These are phyloP conservation scores for Thera obeliscata DNA, from an alignment of 2,888 invertebrate genomes.

Conservation along the genomic window DNA sequence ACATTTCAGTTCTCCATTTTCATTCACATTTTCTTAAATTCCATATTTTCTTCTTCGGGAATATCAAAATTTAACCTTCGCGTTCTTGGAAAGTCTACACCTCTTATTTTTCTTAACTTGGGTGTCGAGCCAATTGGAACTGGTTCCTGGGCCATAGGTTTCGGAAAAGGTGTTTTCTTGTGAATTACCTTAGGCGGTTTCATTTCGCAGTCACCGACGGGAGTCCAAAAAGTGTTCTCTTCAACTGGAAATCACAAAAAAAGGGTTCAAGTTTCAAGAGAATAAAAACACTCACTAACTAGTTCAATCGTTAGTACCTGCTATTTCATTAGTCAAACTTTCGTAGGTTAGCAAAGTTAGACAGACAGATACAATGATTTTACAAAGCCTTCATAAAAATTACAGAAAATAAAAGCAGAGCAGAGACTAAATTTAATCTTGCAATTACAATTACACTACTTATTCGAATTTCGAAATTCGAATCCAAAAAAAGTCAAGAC, in stretches of 20 bases:
- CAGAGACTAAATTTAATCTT: too few relatives aligned
- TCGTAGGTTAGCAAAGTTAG: too few relatives aligned
- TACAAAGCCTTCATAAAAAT: too few relatives aligned
- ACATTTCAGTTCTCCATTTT: too few relatives aligned
- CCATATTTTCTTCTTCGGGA: constrained; percentile 41
- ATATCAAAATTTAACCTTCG: constrained; percentile 48
- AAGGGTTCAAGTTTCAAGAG: background rate
- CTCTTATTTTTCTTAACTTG: constrained; percentile 35
- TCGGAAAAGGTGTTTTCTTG: constrained; percentile 38
- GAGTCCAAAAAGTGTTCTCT: constrained; percentile 31
- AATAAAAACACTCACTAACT: background rate
- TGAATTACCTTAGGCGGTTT: constrained; percentile 4
- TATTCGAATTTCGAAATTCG: background rate
- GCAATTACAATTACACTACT: too few relatives aligned
- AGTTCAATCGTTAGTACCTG: too few relatives aligned
- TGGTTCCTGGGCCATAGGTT: constrained; percentile 16
- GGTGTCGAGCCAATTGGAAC: constrained; percentile 41
- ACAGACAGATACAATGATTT: too few relatives aligned
- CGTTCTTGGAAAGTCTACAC: constrained; percentile 33
- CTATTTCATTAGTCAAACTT: too few relatives aligned
- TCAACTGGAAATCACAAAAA: constrained; percentile 29
- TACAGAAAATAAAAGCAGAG: too few relatives aligned
- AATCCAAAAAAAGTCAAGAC: too few relatives aligned
- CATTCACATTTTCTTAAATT: background rate
- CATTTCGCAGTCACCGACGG: constrained; percentile 29